Evolutionary conservation across 2,888 invertebrate genomes (phyloP).

Genomic region (Sialis lutaria): DNA sequence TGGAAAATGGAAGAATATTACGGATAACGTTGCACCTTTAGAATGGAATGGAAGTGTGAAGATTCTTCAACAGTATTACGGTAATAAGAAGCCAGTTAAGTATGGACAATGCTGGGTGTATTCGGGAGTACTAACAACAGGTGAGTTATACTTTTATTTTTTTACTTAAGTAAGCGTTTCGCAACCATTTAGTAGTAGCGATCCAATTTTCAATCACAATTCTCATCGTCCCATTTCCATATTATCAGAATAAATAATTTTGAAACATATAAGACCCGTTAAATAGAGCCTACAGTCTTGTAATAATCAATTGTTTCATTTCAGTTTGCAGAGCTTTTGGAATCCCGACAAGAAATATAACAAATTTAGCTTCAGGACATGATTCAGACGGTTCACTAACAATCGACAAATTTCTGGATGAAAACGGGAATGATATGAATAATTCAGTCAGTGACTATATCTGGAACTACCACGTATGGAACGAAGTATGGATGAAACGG

Average conservation of each 20-base stretch:
- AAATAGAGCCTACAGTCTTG: too few species aligned
- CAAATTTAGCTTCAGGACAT: slow-evolving; percentile 73
- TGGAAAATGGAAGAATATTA: too few species aligned
- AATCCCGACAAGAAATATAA: slow-evolving; percentile 63
- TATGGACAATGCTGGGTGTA: slow-evolving; percentile 88
- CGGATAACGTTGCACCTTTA: too few species aligned
- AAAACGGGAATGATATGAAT: slow-evolving; percentile 17
- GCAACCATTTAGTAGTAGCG: too few species aligned
- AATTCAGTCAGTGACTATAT: slow-evolving; percentile 22
- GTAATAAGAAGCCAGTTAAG: slow-evolving; percentile 61
- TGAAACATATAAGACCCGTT: too few species aligned
- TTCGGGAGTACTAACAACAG: slow-evolving; percentile 54
- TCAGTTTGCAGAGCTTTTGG: slow-evolving; percentile 64
- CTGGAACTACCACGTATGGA: slow-evolving; percentile 39
- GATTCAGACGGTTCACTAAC: slow-evolving; percentile 75
- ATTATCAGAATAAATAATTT: too few species aligned
- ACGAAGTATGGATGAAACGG: slow-evolving; percentile 32
- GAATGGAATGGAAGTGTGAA: too few species aligned
- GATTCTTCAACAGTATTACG: slow-evolving; percentile 50
- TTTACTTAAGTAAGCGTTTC: too few species aligned
- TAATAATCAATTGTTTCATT: too few species aligned
- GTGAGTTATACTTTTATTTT: too few species aligned
- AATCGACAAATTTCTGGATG: slow-evolving; percentile 64
- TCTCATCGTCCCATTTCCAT: too few species aligned
- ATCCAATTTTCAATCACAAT: too few species aligned